phyloP scores from a whole-genome alignment of 2,113 vertebrate genomes.

The Onychorhynchus coronatus region DNA sequence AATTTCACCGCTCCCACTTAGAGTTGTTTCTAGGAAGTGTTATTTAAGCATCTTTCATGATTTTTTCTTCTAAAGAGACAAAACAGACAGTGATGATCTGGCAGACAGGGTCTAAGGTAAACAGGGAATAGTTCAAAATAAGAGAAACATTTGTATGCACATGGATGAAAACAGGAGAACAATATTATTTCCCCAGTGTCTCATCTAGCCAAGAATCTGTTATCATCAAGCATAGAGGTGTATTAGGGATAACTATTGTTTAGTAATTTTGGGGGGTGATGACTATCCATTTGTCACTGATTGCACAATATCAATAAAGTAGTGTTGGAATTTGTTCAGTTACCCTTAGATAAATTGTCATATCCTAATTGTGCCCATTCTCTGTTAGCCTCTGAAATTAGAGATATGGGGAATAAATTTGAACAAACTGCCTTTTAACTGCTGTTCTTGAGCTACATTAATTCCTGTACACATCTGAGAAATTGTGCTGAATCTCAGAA shows the following conservation, averaged over 20 bases:
- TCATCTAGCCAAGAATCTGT: background rate
- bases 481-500: background rate
- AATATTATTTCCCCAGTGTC: background rate
- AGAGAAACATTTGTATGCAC: background rate
- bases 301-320: background rate
- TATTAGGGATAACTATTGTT: background rate
- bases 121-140: background rate
- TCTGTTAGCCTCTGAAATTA: background rate
- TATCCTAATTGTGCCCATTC: background rate
- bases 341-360: background rate
- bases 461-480: background rate
- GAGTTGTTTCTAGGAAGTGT: background rate
- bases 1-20: background rate
- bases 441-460: background rate
- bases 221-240: accelerated
- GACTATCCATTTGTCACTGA: background rate
- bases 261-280: background rate
- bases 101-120: background rate
- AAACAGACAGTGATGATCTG: background rate
- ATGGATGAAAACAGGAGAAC: background rate
- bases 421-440: background rate
- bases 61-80: background rate
- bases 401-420: accelerated
- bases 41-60: background rate
- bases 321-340: background rate